Percentiles rank a stretch among this genome's conserved stretches.
phyloP scores from a whole-genome alignment of 1,140 invertebrate species.

The Geopemphigus sp. region DNA sequence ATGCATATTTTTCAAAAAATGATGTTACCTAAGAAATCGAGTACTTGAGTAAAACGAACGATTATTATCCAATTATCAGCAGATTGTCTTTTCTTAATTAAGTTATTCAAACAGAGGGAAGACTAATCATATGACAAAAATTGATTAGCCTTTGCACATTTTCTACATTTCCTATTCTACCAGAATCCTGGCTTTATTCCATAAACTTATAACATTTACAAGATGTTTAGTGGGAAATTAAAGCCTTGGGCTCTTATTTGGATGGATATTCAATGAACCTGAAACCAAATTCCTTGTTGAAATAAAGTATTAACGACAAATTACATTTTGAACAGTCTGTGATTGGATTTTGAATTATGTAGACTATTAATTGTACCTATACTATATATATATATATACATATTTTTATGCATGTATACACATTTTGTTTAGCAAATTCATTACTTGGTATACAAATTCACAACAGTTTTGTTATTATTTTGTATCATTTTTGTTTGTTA shows the following conservation, averaged over 20 bases:
- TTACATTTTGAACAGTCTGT: not conserved
- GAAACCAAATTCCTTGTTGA: not conserved
- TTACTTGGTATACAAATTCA: not conserved
- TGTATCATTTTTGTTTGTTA: slow-evolving; percentile 1
- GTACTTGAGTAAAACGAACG: not conserved
- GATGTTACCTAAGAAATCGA: not conserved
- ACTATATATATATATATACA: too few species aligned
- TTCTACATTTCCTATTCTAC: not conserved
- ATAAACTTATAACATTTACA: not conserved
- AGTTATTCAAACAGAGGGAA: too few species aligned
- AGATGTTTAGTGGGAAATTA: not conserved
- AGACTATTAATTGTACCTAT: not conserved
- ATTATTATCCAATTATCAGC: not conserved
- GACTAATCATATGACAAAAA: too few species aligned
- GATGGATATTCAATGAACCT: not conserved
- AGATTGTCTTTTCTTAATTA: not conserved
- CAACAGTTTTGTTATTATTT: not conserved
- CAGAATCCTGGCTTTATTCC: not conserved
- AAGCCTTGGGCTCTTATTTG: not conserved
- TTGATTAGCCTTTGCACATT: too few species aligned
- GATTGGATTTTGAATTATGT: not conserved
- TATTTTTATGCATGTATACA: not conserved
- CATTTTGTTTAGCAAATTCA: not conserved
- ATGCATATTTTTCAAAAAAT: not conserved
- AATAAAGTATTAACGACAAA: not conserved